These are phyloP conservation scores for Altica lythri DNA, from an alignment of 2,888 invertebrate species.

Conservation along the genomic window DNA sequence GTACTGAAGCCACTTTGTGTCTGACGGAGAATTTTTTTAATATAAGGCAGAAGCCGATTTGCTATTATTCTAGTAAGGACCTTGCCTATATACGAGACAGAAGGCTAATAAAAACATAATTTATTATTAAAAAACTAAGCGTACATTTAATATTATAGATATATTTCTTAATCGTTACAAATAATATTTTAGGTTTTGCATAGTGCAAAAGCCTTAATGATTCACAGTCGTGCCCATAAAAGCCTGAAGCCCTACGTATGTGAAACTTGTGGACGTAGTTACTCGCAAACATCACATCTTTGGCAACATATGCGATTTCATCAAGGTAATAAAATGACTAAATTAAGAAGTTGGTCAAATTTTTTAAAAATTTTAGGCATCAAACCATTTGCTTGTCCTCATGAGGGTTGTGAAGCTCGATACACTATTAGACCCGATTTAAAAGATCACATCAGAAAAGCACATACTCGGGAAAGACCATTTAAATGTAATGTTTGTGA, in stretches of 20 bases:
- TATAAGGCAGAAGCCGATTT: too few species aligned
- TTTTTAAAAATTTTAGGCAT: constrained; percentile 57
- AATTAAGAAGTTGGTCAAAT: background rate
- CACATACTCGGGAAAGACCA: constrained; percentile 67
- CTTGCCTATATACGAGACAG: too few species aligned
- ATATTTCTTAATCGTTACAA: background rate
- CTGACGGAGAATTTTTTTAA: too few species aligned
- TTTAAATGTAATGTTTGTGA: constrained; percentile 66
- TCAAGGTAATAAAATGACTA: constrained; percentile 56
- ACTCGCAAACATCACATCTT: constrained; percentile 67
- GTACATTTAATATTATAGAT: too few species aligned
- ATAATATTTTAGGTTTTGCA: constrained; percentile 53
- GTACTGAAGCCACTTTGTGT: too few species aligned
- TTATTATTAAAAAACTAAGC: too few species aligned
- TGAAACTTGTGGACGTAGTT: constrained; percentile 66
- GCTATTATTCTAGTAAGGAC: too few species aligned
- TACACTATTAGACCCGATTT: constrained; percentile 68
- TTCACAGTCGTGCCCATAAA: constrained; percentile 56
- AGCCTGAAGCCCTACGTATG: constrained; percentile 62
- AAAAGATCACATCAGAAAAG: constrained; percentile 67
- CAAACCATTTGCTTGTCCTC: constrained; percentile 66
- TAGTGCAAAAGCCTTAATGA: constrained; percentile 55
- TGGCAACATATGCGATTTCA: constrained; percentile 71
- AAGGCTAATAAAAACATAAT: too few species aligned
- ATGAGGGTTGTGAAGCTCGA: constrained; percentile 64